Percentiles rank a stretch among this genome's conserved stretches.
These are phyloP conservation scores for Drosophila tropicalis DNA, from an alignment of 1,140 invertebrate genomes.

Conservation along the genomic window DNA sequence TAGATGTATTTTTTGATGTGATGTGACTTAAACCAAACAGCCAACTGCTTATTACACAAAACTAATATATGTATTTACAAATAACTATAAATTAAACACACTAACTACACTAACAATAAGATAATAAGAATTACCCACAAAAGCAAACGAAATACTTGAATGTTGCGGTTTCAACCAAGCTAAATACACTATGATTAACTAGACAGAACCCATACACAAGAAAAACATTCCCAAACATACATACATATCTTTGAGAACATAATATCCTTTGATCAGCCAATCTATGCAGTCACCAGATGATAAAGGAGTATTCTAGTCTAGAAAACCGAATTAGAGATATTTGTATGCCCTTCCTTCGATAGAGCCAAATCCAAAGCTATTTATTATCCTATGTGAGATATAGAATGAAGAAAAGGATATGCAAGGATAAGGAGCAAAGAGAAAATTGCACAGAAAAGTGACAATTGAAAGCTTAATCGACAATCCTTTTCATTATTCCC, in stretches of 20 bases:
- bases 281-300: background rate
- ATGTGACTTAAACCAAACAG: background rate
- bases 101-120: background rate
- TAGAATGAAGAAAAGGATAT: too few relatives aligned
- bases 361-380: too few relatives aligned
- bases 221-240: background rate
- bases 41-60: background rate
- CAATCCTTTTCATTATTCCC: too few relatives aligned
- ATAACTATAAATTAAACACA: background rate
- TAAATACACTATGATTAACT: slow-evolving; percentile 5
- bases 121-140: background rate
- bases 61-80: background rate
- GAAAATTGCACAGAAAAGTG: too few relatives aligned
- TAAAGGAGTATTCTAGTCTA: too few relatives aligned
- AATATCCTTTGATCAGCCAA: background rate
- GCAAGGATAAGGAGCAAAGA: too few relatives aligned
- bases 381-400: too few relatives aligned
- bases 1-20: slow-evolving; percentile 13
- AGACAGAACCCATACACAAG: background rate
- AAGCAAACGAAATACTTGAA: background rate
- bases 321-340: too few relatives aligned
- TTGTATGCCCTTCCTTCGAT: too few relatives aligned
- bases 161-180: background rate
- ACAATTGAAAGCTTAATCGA: too few relatives aligned
- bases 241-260: slow-evolving; percentile 32